A percentile compares a stretch with the other conserved stretches of the same genome.
Conservation (phyloP, 2,797 vertebrate genomes). For the Geotrypetes seraphini region DNA sequence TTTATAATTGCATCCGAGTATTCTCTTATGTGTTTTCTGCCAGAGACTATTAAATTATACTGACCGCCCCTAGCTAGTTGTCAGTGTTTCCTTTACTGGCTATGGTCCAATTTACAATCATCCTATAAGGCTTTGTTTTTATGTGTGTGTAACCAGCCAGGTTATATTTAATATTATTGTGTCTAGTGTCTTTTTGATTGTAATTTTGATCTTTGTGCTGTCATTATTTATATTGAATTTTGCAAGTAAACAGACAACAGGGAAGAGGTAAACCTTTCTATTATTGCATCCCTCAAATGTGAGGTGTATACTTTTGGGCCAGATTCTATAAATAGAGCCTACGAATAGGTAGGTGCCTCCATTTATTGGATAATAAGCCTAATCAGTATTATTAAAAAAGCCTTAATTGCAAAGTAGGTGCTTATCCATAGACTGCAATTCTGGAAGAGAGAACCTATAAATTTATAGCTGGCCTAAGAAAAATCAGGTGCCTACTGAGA, state of each 20-base stretch:
- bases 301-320: conserved; percentile 24
- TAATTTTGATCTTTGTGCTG: conserved; percentile 5
- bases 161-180: conserved; percentile 23
- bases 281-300: conserved; percentile 21
- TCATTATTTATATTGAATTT: conserved; percentile 31
- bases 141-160: conserved; percentile 21
- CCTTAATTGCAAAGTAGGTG: no score
- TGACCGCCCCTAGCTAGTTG: conserved; percentile 14
- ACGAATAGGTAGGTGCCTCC: no score
- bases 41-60: conserved; percentile 39
- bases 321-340: no score
- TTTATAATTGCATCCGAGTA: conserved; percentile 32
- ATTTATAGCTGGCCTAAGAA: no score
- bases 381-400: no score
- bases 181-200: conserved; percentile 22
- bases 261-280: conserved; percentile 19
- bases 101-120: conserved; percentile 25
- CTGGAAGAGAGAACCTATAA: no score
- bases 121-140: conserved; percentile 27
- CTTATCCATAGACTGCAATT: no score
- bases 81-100: conserved; percentile 20
- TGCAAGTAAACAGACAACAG: background rate
- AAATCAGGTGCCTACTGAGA: no score
- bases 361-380: no score
- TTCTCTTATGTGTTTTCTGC: conserved; percentile 27